These are phyloP conservation scores for Microplitis deprimator DNA, from an alignment of 2,888 invertebrate species.

Conservation along the genomic window DNA sequence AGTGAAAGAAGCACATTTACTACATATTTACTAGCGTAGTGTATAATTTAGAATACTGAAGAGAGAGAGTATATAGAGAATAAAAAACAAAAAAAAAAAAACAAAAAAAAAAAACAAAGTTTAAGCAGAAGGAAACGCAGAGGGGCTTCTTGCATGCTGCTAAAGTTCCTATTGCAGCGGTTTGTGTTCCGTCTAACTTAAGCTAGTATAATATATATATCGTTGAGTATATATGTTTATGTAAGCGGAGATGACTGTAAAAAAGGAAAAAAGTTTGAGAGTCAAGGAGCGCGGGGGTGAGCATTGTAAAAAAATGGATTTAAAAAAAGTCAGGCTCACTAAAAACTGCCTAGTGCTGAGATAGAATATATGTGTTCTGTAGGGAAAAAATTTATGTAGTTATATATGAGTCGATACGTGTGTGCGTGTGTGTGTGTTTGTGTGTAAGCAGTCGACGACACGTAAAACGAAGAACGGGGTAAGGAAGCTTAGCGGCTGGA, in stretches of 20 bases:
- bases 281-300: conserved; percentile 40
- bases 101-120: conserved; percentile 14
- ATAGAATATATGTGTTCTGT: conserved; percentile 65
- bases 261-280: conserved; percentile 40
- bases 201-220: conserved; percentile 50
- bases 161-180: conserved; percentile 62
- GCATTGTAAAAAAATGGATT: conserved; percentile 37
- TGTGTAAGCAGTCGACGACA: conserved; percentile 24
- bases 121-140: conserved; percentile 19
- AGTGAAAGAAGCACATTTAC: background rate
- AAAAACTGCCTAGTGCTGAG: conserved; percentile 67
- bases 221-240: background rate
- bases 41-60: background rate
- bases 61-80: background rate
- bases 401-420: background rate
- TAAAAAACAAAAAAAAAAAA: conserved; percentile 11
- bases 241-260: conserved; percentile 66
- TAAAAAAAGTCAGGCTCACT: conserved; percentile 49
- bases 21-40: background rate
- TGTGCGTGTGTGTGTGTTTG: background rate
- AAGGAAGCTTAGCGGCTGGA: conserved; percentile 33
- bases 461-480: conserved; percentile 27
- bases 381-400: conserved; percentile 51
- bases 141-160: conserved; percentile 50
- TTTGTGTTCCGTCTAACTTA: conserved; percentile 41